phyloP scores from a whole-genome alignment of 2,113 vertebrate genomes.

The Pandion haliaetus region DNA sequence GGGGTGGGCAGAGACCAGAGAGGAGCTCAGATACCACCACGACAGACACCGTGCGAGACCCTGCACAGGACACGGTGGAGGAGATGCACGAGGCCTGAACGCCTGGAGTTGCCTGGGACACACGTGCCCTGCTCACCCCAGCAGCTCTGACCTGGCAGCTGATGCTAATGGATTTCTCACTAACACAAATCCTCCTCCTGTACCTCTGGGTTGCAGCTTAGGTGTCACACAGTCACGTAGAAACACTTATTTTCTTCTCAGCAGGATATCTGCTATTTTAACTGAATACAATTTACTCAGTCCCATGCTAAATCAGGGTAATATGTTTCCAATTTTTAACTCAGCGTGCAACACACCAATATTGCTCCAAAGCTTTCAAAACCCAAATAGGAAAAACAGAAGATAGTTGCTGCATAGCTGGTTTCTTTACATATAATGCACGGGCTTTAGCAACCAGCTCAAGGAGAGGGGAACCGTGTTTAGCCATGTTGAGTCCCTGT shows the following conservation, averaged over 20 bases:
- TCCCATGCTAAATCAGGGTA: conserved; percentile 38
- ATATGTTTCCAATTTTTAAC: conserved; percentile 57
- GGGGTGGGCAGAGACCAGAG: background rate
- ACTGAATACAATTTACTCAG: conserved; percentile 42
- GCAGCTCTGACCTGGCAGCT: background rate
- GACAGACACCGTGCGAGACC: rapidly evolving
- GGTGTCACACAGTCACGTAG: conserved; percentile 7
- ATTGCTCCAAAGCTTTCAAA: conserved; percentile 30
- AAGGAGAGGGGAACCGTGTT: background rate
- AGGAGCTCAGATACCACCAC: background rate
- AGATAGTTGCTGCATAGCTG: background rate
- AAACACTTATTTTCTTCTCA: conserved; percentile 52
- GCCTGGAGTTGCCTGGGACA: background rate
- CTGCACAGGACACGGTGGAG: background rate
- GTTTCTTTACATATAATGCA: background rate
- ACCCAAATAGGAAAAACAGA: background rate
- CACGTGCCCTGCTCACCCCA: rapidly evolving
- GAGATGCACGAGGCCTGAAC: background rate
- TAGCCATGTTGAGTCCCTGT: background rate
- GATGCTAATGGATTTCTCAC: background rate
- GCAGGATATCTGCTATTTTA: conserved; percentile 23
- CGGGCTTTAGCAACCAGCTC: background rate
- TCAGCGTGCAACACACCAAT: background rate
- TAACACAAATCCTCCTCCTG: background rate
- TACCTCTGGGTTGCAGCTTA: background rate